Evolutionary conservation across 2,888 invertebrate genomes (phyloP).

Genomic region (Myopa testacea): DNA sequence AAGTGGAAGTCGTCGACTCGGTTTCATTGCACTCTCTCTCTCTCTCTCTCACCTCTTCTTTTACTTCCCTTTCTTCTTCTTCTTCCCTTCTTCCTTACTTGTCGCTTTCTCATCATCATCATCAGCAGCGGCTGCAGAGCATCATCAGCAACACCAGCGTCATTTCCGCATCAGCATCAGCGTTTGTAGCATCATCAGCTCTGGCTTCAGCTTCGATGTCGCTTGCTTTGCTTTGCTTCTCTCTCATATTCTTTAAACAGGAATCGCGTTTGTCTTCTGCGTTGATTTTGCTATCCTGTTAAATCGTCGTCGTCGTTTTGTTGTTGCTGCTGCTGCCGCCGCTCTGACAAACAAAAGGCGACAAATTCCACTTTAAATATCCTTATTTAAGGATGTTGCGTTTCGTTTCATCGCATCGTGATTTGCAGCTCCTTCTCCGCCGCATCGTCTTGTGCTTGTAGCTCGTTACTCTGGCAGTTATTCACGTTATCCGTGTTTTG

Average conservation of each 20-base stretch:
- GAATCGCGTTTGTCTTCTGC: constrained; percentile 27
- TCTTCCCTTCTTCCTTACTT: not conserved
- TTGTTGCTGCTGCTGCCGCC: not conserved
- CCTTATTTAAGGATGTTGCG: constrained; percentile 35
- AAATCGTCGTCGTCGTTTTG: not conserved
- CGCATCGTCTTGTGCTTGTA: not conserved
- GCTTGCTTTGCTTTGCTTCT: constrained; percentile 4
- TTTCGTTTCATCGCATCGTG: not conserved
- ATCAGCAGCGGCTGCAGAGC: too few relatives aligned
- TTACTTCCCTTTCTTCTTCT: not conserved
- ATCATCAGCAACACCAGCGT: too few relatives aligned
- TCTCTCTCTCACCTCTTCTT: constrained; percentile 14
- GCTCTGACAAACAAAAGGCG: constrained; percentile 37
- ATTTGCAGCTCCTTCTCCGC: not conserved
- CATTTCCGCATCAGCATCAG: too few relatives aligned
- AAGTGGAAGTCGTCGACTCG: constrained; percentile 23
- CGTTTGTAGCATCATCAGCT: too few relatives aligned
- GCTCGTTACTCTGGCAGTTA: not conserved
- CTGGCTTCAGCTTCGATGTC: not conserved
- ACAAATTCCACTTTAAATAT: constrained; percentile 39
- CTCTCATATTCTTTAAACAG: constrained; percentile 12
- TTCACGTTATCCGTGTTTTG: constrained; percentile 10
- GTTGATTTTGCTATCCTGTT: not conserved
- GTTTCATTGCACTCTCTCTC: not conserved
- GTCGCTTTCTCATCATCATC: too few relatives aligned